A percentile compares a stretch with the other conserved stretches of the same genome.
These are phyloP conservation scores for Tenodera sinensis DNA, from an alignment of 2,888 invertebrate species.

Conservation along the genomic window DNA sequence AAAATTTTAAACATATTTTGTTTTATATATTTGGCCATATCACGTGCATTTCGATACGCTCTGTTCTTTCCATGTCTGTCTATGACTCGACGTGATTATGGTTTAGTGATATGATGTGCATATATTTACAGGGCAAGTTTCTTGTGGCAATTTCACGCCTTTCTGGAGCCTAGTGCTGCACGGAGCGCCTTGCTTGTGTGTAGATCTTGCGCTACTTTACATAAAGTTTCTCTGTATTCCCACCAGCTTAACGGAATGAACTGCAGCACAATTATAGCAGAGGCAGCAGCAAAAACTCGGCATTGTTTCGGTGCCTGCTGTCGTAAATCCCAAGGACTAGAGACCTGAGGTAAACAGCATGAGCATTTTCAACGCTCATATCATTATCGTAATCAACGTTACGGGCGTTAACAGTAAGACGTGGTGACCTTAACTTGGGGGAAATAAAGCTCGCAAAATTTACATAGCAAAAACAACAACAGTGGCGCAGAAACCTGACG, in stretches of 20 bases:
- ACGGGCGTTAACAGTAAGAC: no score
- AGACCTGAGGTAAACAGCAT: not conserved
- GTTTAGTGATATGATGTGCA: not conserved
- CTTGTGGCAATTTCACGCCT: not conserved
- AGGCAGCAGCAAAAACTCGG: not conserved
- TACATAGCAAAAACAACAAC: no score
- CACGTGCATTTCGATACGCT: no score
- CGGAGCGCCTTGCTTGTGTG: not conserved
- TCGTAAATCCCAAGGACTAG: not conserved
- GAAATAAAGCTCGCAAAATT: no score
- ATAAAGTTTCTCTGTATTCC: not conserved
- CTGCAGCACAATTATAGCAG: not conserved
- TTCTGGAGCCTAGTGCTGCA: not conserved
- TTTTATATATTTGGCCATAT: no score
- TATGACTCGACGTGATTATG: no score
- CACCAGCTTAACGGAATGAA: not conserved
- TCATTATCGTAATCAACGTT: no score
- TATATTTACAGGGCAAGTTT: not conserved
- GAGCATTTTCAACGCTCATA: not conserved
- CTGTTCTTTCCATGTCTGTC: no score
- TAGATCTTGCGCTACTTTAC: not conserved
- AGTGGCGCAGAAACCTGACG: no score
- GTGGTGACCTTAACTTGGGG: no score
- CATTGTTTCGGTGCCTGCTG: not conserved
- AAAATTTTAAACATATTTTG: no score